Base-by-base conservation (phyloP, 2,113 vertebrate genomes). In the Etheostoma cragini region DNA sequence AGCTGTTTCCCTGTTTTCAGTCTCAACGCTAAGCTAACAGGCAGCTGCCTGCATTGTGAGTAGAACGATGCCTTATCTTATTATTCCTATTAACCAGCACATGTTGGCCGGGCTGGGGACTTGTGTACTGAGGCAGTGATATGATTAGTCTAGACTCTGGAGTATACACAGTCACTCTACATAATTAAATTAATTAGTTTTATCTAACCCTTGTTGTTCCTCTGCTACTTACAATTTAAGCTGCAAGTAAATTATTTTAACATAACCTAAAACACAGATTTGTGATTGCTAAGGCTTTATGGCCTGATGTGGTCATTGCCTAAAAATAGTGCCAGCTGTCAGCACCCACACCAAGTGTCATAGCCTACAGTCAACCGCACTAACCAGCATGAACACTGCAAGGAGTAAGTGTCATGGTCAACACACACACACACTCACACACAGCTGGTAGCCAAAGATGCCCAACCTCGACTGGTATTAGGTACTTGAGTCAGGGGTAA, bases 291-390 rank as follows among this genome's bases (percentile, higher is more conserved):
- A 17, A 26, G 30, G 8, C 22, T 50, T 24, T 35, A 8, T 13
- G 30, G 8, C 62, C 72, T 53, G 78, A 72, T 33, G 45, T 38
- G n/a, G 47, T 76, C 50, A 52, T 47, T 22, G 6, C 21, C 65
- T 72, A 56, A 72, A 78, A 70, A 72, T 76, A 67, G 52, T n/a
- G 14, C 21, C 68, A 56, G 54, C 77, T 74, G 85, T 80, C 67
- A 70, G 46, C 71, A 68, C 38, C 38, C 60, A 52, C 69, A 78
- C 78, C 47, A 33, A 47, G 64, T 75, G 56, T 79, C 50, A 35
- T 61, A 67, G 72, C 64, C 57, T 10, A 22, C 13, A 76, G 77
- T 83, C 75, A 15, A 19, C 69, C 69, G 1, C 84, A 64, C 52
- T 33, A 71, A 83, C 77, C 78, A 61, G 30, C 47, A 53, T n/a